A percentile compares a stretch with the other conserved stretches of the same genome.
phyloP scores from a whole-genome alignment of 1,140 invertebrate species.

The Diachasma alloeum region DNA sequence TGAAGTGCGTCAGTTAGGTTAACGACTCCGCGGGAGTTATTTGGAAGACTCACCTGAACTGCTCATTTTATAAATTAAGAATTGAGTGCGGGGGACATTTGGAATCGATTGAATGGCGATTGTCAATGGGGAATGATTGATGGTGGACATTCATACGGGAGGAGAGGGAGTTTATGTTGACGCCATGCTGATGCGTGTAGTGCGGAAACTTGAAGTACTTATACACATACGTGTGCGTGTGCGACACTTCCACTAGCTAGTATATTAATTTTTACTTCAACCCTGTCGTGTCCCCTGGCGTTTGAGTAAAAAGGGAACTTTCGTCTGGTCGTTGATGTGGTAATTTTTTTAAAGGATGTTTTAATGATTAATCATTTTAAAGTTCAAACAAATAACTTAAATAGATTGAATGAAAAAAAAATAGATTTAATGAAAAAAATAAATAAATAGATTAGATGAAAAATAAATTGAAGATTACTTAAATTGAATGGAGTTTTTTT shows the following conservation, averaged over 20 bases:
- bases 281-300: not conserved
- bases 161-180: not conserved
- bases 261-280: not conserved
- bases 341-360: too few species aligned
- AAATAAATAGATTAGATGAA: too few species aligned
- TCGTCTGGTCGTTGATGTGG: too few species aligned
- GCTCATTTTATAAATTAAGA: not conserved
- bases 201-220: not conserved
- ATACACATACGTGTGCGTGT: not conserved
- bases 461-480: too few species aligned
- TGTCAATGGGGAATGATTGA: not conserved
- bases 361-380: too few species aligned
- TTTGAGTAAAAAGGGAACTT: not conserved
- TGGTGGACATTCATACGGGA: too few species aligned
- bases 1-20: not conserved
- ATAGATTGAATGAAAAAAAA: too few species aligned
- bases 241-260: not conserved
- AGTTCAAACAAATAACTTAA: too few species aligned
- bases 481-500: too few species aligned
- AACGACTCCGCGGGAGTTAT: not conserved
- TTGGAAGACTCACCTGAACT: not conserved
- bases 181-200: not conserved
- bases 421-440: too few species aligned
- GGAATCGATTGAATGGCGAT: not conserved
- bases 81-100: not conserved